Evolutionary conservation across 2,888 invertebrate species (phyloP), one percentile per base, ranked within the genome.

Genomic region (Eurytoma adleriae): DNA sequence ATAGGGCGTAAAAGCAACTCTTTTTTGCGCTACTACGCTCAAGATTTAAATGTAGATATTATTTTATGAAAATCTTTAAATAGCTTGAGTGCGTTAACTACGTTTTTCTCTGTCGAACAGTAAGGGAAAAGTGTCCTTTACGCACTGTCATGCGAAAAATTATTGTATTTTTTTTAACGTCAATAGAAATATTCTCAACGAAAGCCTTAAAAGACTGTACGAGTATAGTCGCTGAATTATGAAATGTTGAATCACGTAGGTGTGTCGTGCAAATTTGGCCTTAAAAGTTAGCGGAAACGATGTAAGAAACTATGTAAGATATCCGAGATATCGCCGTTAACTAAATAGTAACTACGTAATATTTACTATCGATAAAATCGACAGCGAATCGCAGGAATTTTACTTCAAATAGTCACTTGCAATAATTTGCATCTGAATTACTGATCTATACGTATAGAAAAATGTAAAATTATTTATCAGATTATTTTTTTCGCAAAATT

Each of bases 171-270:
- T 40, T 50, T 75, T 59, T 76, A 57, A 40, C 57, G 40, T 79
- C 59, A 20, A 20, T n/a, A 18, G 68, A 54, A 50, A 14, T 73
- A 73, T 68, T 57, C 54, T 59, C 30, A 1, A 54, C 16, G 30
- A 40, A 59, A 66, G 68, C 78, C 66, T 57, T 57, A 64, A 77
- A 62, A 80, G 52, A 77, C 68, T 71, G 66, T 67, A 18, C 56
- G 68, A 68, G 73, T 62, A 61, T 24, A 79, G 40, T 54, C 18
- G 18, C 56, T 59, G 16, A 79, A 69, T 57, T 20, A 27, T 48
- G 14, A 56, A 50, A 5, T 66, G 7, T 27, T 50, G 59, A 62
- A 67, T 40, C 13, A 40, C 27, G 10, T 67, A 72, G 56, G 16
- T 68, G 61, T 72, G 56, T 70, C 7, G 40, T 40, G 16, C 24